Percentiles rank a stretch among this genome's conserved stretches.
Evolutionary conservation across 2,113 vertebrate genomes (phyloP).

Genomic region (Stigmatopora argus): DNA sequence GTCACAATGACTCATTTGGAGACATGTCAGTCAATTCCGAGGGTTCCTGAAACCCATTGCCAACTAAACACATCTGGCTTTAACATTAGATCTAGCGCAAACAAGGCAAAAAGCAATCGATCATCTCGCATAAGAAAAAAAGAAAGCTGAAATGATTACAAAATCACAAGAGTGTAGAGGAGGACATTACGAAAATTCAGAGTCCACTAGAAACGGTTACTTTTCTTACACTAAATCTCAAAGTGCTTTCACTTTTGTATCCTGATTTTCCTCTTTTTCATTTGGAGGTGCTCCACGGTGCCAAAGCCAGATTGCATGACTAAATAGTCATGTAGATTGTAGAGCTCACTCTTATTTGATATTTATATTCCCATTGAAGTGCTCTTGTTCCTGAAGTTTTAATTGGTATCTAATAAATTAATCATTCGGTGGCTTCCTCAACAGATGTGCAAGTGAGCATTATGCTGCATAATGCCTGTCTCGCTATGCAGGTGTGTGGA

Average conservation of each 20-base stretch:
- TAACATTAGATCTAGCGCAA: constrained; percentile 59
- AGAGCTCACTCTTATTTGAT: constrained; percentile 69
- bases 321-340: constrained; percentile 67
- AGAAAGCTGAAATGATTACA: constrained; percentile 47
- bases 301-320: constrained; percentile 67
- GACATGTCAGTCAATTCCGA: constrained; percentile 45
- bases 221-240: constrained; percentile 62
- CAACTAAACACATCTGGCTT: constrained; percentile 56
- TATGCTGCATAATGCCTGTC: constrained; percentile 60
- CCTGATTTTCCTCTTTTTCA: constrained; percentile 58
- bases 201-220: constrained; percentile 51
- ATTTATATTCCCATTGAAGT: constrained; percentile 77
- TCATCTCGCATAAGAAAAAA: constrained; percentile 34
- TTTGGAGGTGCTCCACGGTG: constrained; percentile 33
- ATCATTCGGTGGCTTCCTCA: constrained; percentile 69
- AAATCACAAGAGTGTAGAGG: constrained; percentile 53
- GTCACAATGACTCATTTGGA: constrained; percentile 17
- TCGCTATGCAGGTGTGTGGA: constrained; percentile 57
- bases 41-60: constrained; percentile 59
- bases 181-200: constrained; percentile 48
- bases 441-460: constrained; percentile 66
- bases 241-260: constrained; percentile 62
- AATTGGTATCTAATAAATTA: constrained; percentile 77
- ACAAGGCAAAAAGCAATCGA: constrained; percentile 65
- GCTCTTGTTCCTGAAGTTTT: constrained; percentile 75